A percentile compares a stretch with the other conserved stretches of the same genome.
Evolutionary conservation across 2,113 vertebrate species (phyloP).

Genomic region (Spea bombifrons): DNA sequence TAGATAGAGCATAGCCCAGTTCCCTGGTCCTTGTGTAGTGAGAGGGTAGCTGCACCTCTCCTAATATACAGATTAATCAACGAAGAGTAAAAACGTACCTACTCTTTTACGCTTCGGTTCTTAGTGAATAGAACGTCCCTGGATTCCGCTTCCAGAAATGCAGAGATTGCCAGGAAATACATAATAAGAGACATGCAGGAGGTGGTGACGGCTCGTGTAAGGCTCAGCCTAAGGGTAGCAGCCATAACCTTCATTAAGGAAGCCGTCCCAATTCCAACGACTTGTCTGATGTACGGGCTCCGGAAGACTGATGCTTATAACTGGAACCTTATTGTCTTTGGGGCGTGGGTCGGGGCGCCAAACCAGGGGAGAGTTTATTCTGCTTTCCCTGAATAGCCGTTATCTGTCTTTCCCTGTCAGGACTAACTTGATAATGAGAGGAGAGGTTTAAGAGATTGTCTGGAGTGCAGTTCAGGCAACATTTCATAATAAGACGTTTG

Average conservation of each 20-base stretch:
- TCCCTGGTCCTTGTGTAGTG: too few species aligned
- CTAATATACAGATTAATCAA: too few species aligned
- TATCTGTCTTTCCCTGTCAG: neutral
- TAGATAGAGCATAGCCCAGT: neutral
- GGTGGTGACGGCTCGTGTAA: neutral
- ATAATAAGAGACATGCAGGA: neutral
- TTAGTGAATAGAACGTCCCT: neutral
- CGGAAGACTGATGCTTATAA: neutral
- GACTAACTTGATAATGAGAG: neutral
- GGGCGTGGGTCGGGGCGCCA: neutral
- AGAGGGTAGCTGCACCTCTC: too few species aligned
- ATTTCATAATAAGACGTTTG: too few species aligned
- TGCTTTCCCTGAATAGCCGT: constrained; percentile 6
- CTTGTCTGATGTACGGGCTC: neutral
- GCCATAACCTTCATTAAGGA: neutral
- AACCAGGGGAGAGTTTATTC: neutral
- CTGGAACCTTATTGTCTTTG: neutral
- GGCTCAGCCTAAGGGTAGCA: neutral
- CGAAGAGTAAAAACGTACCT: constrained; percentile 37
- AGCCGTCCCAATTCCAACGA: neutral
- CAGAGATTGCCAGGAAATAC: neutral
- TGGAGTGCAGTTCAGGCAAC: neutral
- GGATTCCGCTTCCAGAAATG: too few species aligned
- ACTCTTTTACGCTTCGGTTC: constrained; percentile 29
- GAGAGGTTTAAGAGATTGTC: neutral